Base-by-base conservation (phyloP, 2,888 invertebrate genomes). In the Platerodrilus igneus region DNA sequence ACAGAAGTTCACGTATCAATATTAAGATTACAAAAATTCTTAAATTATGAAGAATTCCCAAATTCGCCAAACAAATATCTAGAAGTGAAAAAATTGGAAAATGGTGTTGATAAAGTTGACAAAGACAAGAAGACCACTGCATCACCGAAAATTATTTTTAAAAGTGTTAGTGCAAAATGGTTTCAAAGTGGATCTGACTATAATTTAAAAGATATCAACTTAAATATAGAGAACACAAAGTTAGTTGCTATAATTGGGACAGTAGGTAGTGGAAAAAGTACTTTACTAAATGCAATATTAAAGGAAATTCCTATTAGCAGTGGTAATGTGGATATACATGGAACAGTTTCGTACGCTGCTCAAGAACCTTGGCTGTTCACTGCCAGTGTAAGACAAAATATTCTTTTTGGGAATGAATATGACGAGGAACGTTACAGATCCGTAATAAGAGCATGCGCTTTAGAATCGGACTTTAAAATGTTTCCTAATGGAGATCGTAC, bases 1-100 rank as follows among this genome's bases (percentile, higher is more conserved):
- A 86, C 89, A 0, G 92, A 93, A 71, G 81, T 83, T 0, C 68
- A 78, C 19, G 83, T 92, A 32, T 85, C 88, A 2, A 76, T 87
- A 39, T 74, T 73, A 42, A 75, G 91, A 37, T 69, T 91, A 15
- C 76, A 77, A 69, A 77, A 66, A 61, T 81, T 74, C 45, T 59
- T 76, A 55, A 53, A 67, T 48, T 69, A 68, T 48, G 73, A 74
- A 2, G 76, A 76, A 58, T 53, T 69, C n/a, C 47, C 53, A 4
- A 37, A 68, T 72, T 13, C 20, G 20, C n/a, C n/a, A n/a, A n/a
- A n/a, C n/a, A n/a, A n/a, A n/a, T n/a, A n/a, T n/a, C n/a, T n/a
- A n/a, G n/a, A n/a, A n/a, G n/a, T n/a, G n/a, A n/a, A n/a, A n/a
- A n/a, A n/a, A n/a, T n/a, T n/a, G n/a, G n/a, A n/a, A n/a, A n/a